A percentile compares a stretch with the other conserved stretches of the same genome.
These are phyloP conservation scores for Idaea aversata DNA, from an alignment of 2,888 invertebrate species.

Conservation along the genomic window DNA sequence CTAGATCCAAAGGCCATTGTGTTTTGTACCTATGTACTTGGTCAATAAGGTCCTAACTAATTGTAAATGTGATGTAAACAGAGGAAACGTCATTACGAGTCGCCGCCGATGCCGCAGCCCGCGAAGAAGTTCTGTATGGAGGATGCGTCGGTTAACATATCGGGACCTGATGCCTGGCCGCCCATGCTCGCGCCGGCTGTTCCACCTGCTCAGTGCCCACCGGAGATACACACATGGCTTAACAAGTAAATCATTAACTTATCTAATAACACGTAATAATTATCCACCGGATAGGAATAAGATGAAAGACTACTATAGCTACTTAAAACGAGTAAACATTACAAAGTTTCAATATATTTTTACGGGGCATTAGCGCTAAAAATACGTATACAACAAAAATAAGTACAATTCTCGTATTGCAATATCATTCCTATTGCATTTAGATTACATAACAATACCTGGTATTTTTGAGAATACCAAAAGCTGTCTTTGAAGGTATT, in stretches of 20 bases:
- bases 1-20: constrained; percentile 9
- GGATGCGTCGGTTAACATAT: constrained; percentile 37
- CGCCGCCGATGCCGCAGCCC: constrained; percentile 52
- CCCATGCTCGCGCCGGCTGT: constrained; percentile 31
- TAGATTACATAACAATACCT: no score
- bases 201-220: constrained; percentile 41
- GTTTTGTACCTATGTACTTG: constrained; percentile 11
- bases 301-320: no score
- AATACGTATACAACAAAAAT: no score
- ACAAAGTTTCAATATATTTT: no score
- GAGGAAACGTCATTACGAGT: constrained; percentile 67
- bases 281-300: no score
- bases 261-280: no score
- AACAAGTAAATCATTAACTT: constrained; percentile 45
- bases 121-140: constrained; percentile 67
- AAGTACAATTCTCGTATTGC: no score
- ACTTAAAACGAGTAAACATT: no score
- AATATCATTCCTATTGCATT: no score
- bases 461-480: no score
- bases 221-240: constrained; percentile 67
- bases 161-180: constrained; percentile 38
- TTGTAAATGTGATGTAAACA: constrained; percentile 29
- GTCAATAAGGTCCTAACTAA: constrained; percentile 6
- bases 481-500: no score
- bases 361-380: no score